These are phyloP conservation scores for Dendroctonus ponderosae DNA, from an alignment of 1,140 invertebrate genomes.

Conservation along the genomic window DNA sequence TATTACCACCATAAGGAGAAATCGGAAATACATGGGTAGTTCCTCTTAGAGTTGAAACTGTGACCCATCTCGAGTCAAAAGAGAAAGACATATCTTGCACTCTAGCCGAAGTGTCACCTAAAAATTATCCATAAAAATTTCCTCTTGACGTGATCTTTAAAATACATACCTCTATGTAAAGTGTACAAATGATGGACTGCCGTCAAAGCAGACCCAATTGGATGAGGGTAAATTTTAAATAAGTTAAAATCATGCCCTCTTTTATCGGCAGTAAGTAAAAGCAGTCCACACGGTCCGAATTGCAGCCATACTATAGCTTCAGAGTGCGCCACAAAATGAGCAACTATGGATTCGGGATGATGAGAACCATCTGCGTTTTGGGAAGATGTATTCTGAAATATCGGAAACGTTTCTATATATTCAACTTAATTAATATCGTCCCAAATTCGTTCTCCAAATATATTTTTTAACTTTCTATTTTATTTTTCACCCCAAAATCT, in stretches of 20 bases:
- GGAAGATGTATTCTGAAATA: conserved; percentile 32
- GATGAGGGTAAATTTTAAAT: conserved; percentile 92
- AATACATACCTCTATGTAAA: conserved; percentile 68
- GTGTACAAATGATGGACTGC: conserved; percentile 96
- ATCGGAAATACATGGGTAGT: conserved; percentile 98
- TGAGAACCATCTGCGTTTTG: conserved; percentile 50
- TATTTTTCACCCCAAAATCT: too few species aligned
- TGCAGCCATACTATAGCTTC: conserved; percentile 86
- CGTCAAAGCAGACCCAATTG: conserved; percentile 79
- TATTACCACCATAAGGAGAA: conserved; percentile 92
- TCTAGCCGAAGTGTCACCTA: conserved; percentile 74
- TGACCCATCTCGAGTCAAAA: conserved; percentile 91
- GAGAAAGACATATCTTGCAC: conserved; percentile 88
- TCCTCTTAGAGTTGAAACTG: conserved; percentile 90
- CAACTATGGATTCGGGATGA: conserved; percentile 68
- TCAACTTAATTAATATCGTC: not conserved
- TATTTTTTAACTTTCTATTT: not conserved
- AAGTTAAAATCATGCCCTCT: conserved; percentile 96
- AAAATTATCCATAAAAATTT: not conserved
- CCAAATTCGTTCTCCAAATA: not conserved
- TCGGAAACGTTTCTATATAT: not conserved
- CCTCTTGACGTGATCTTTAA: too few species aligned
- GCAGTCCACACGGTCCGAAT: conserved; percentile 89
- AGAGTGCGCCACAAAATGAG: conserved; percentile 92
- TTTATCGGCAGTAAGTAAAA: conserved; percentile 89